Evolutionary conservation across 1,140 invertebrate genomes (phyloP), one percentile per base, ranked within the genome.

Genomic region (Eriocheir sinensis): DNA sequence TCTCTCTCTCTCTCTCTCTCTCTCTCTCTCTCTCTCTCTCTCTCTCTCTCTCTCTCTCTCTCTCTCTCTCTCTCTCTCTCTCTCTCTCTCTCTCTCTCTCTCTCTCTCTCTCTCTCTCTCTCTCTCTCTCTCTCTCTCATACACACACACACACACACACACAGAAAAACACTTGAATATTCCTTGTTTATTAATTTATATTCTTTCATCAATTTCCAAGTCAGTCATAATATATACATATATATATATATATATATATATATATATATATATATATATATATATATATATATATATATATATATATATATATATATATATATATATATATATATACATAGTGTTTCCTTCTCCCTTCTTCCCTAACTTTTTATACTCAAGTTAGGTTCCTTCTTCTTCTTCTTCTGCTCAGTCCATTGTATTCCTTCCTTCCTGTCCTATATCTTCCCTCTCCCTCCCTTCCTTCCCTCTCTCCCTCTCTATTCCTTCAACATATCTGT

Each of bases 161-260:
- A n/a, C n/a, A n/a, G n/a, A n/a, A n/a, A n/a, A n/a, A n/a, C n/a
- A n/a, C n/a, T n/a, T n/a, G n/a, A n/a, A 72, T 72, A 72, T n/a
- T 1, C n/a, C 0, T 15, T 72, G 60, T n/a, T n/a, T n/a, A n/a
- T n/a, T n/a, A n/a, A n/a, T n/a, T n/a, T n/a, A n/a, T n/a, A n/a
- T n/a, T n/a, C n/a, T 21, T 72, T 21, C n/a, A 72, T 72, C 15
- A 21, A 72, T 72, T 21, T 72, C 15, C n/a, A 72, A 21, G n/a
- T 72, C 15, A 21, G 32, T 36, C 17, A 27, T 4, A 21, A 12
- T 86, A 86, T 32, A 12, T 86, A 17, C 40, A 86, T 86, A 86
- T 86, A 86, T 32, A 34, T 38, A 86, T 32, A 86, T 86, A 17
- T 32, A 86, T 86, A 86, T 38, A 34, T 86, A 86, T 32, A 86